These are phyloP conservation scores for Nymphalis polychloros DNA, from an alignment of 2,888 invertebrate genomes.

Conservation along the genomic window DNA sequence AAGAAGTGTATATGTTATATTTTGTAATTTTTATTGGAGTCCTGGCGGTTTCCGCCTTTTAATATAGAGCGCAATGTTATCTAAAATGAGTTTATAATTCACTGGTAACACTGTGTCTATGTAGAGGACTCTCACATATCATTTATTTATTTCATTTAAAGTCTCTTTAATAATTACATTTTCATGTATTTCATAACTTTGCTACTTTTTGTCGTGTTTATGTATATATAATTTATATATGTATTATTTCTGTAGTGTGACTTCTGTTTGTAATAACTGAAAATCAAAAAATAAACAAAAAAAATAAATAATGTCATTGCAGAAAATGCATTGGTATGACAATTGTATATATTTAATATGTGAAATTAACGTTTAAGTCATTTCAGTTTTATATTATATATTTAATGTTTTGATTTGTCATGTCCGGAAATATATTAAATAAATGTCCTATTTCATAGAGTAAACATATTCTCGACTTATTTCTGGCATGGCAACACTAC, in stretches of 20 bases:
- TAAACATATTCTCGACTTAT: slow-evolving; percentile 10
- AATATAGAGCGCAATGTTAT: slow-evolving; percentile 40
- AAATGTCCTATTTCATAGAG: neutral
- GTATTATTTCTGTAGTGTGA: slow-evolving; percentile 74
- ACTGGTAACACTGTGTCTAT: slow-evolving; percentile 38
- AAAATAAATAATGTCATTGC: slow-evolving; percentile 65
- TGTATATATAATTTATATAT: slow-evolving; percentile 48
- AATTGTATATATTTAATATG: slow-evolving; percentile 73
- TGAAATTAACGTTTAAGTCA: slow-evolving; percentile 68
- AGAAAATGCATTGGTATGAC: slow-evolving; percentile 66
- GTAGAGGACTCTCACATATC: slow-evolving; percentile 44
- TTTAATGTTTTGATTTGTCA: slow-evolving; percentile 52
- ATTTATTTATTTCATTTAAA: slow-evolving; percentile 67
- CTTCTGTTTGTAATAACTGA: slow-evolving; percentile 75
- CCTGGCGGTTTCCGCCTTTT: slow-evolving; percentile 27
- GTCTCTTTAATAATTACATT: slow-evolving; percentile 64
- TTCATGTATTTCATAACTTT: slow-evolving; percentile 66
- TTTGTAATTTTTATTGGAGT: slow-evolving; percentile 64
- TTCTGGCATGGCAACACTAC: slow-evolving; percentile 28
- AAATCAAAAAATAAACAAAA: slow-evolving; percentile 60
- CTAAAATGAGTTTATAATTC: neutral
- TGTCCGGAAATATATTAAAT: slow-evolving; percentile 52
- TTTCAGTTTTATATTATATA: slow-evolving; percentile 60
- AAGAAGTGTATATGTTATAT: slow-evolving; percentile 79
- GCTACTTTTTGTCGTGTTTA: slow-evolving; percentile 77